A percentile compares a stretch with the other conserved stretches of the same genome.
These are phyloP conservation scores for Diplogasteroides magnus DNA, from an alignment of 1,140 invertebrate species.

Conservation along the genomic window DNA sequence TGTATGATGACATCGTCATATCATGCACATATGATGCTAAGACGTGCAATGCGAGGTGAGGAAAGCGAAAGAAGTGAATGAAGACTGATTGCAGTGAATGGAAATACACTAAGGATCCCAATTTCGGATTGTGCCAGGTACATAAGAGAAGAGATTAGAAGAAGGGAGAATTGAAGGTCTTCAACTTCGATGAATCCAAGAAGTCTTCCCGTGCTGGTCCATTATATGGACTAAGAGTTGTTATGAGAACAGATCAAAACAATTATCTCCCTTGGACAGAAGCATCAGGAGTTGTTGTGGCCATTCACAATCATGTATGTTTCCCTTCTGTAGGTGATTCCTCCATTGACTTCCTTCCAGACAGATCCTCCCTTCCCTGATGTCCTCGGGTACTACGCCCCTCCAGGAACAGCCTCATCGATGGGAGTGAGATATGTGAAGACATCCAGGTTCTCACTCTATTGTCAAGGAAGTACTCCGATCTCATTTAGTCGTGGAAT, in stretches of 20 bases:
- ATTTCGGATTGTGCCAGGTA: constrained; percentile 29
- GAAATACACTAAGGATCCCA: constrained; percentile 20
- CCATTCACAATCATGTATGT: constrained; percentile 23
- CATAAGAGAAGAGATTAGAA: neutral
- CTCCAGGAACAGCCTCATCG: constrained; percentile 31
- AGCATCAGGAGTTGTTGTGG: constrained; percentile 28
- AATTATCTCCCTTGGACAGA: constrained; percentile 38
- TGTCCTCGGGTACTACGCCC: constrained; percentile 35
- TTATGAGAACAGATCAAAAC: constrained; percentile 30
- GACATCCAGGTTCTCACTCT: constrained; percentile 23
- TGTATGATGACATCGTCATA: constrained; percentile 34
- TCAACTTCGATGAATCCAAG: constrained; percentile 30
- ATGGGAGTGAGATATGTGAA: constrained; percentile 35
- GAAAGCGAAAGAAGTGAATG: neutral
- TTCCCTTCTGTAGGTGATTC: neutral
- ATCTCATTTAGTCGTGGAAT: too few relatives aligned
- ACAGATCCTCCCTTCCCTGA: constrained; percentile 22
- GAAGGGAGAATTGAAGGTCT: too few relatives aligned
- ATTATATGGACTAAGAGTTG: constrained; percentile 37
- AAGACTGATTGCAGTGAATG: constrained; percentile 31
- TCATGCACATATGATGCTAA: constrained; percentile 39
- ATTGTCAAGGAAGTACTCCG: too few relatives aligned
- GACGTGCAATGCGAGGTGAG: constrained; percentile 28
- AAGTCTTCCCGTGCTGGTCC: constrained; percentile 34
- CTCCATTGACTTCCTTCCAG: neutral